Conservation (phyloP, 2,113 vertebrate species). For the Onychorhynchus coronatus region DNA sequence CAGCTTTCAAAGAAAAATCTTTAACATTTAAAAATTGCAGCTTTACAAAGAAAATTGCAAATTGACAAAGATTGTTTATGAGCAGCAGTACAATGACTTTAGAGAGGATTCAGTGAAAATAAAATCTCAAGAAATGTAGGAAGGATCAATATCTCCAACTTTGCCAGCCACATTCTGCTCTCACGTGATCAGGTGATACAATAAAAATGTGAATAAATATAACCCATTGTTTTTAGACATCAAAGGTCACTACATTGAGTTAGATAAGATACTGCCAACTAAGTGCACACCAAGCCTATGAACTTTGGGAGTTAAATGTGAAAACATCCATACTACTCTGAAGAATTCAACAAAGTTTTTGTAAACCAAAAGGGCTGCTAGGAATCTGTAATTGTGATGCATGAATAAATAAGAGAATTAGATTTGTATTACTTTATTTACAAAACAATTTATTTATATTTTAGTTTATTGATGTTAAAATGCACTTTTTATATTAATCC, state of each 20-base stretch:
- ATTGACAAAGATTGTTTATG: not conserved
- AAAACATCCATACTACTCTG: not conserved
- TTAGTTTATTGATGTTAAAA: not conserved
- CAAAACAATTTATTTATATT: not conserved
- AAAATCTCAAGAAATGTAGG: not conserved
- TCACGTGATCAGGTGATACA: not conserved
- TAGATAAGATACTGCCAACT: constrained; percentile 3
- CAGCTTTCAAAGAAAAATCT: not conserved
- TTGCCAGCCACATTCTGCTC: not conserved
- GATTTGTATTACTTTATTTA: not conserved
- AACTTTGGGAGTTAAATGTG: not conserved
- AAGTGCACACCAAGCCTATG: not conserved
- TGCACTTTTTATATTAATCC: not conserved
- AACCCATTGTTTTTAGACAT: not conserved
- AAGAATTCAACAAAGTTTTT: not conserved
- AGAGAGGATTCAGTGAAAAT: not conserved
- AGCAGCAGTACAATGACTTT: not conserved
- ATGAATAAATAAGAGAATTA: not conserved
- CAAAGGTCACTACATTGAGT: not conserved
- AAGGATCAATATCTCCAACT: not conserved
- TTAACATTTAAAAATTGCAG: not conserved
- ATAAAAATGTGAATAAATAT: not conserved
- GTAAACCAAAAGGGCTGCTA: not conserved
- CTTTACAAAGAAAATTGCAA: not conserved
- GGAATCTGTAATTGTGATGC: not conserved